A percentile compares a stretch with the other conserved stretches of the same genome.
Conservation (phyloP, 2,888 invertebrate species). For the Flabesymbios commensalis region DNA sequence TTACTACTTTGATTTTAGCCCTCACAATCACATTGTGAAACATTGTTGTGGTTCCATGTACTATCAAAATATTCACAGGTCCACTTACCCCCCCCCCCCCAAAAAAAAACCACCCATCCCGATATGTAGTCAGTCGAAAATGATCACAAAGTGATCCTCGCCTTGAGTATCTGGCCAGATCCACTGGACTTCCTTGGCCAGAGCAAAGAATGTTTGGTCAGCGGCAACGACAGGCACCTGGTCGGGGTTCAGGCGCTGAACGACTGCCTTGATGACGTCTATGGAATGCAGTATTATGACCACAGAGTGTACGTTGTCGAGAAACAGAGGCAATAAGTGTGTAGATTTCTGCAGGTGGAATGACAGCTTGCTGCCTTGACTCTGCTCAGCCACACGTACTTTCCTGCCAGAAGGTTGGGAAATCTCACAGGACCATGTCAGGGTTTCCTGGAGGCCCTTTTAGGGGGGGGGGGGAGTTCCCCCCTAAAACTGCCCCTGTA, state of each 20-base stretch:
- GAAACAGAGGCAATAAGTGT: constrained; percentile 34
- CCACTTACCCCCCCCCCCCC: no score
- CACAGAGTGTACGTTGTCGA: constrained; percentile 19
- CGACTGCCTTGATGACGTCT: not conserved
- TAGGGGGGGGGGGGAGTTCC: no score
- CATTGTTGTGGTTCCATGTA: no score
- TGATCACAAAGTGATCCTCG: no score
- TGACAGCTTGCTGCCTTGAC: constrained; percentile 6
- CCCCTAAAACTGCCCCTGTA: no score
- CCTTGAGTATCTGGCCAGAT: constrained; percentile 2
- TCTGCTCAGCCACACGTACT: constrained; percentile 5
- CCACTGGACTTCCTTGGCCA: constrained; percentile 40
- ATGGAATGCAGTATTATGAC: constrained; percentile 33
- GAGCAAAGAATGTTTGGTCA: constrained; percentile 40
- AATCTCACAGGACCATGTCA: not conserved
- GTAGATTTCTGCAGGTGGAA: constrained; percentile 1
- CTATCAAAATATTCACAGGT: no score
- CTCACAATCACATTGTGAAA: no score
- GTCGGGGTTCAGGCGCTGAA: constrained; percentile 24
- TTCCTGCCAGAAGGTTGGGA: not conserved
- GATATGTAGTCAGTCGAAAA: no score
- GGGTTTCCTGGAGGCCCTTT: no score
- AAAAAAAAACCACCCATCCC: no score
- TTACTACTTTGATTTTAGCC: no score
- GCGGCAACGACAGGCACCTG: constrained; percentile 35